A percentile compares a stretch with the other conserved stretches of the same genome.
phyloP scores from a whole-genome alignment of 2,113 vertebrate species.

The Anser brachyrhynchus region DNA sequence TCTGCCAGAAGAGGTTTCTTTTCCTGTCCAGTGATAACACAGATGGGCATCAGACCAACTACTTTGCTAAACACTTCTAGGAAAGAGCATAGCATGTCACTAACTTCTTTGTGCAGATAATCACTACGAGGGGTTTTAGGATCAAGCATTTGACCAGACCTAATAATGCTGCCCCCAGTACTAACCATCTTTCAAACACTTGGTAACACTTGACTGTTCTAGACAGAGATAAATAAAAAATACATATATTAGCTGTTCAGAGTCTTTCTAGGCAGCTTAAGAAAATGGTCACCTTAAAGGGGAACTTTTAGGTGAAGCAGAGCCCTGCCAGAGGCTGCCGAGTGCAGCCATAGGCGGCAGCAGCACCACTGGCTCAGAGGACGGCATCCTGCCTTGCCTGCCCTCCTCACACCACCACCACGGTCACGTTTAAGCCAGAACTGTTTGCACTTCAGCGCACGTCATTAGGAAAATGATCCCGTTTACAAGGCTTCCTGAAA shows the following conservation, averaged over 20 bases:
- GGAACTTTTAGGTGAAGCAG: neutral
- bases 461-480: rapidly evolving
- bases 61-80: neutral
- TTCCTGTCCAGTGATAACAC: neutral
- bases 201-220: neutral
- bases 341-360: rapidly evolving
- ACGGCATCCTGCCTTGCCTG: neutral
- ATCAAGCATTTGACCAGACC: neutral
- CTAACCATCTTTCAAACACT: neutral
- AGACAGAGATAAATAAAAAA: neutral
- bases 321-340: too few species aligned
- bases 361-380: neutral
- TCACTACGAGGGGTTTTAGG: neutral
- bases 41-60: neutral
- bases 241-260: too few species aligned
- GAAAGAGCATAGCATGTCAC: neutral
- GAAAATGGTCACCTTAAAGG: neutral
- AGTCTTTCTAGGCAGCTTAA: neutral
- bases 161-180: neutral
- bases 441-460: rapidly evolving
- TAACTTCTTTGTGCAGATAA: neutral
- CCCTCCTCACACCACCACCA: neutral
- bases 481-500: neutral
- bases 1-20: neutral
- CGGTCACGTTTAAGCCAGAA: neutral